Base-by-base conservation (phyloP, 1,140 invertebrate genomes). In the Patella vulgata region DNA sequence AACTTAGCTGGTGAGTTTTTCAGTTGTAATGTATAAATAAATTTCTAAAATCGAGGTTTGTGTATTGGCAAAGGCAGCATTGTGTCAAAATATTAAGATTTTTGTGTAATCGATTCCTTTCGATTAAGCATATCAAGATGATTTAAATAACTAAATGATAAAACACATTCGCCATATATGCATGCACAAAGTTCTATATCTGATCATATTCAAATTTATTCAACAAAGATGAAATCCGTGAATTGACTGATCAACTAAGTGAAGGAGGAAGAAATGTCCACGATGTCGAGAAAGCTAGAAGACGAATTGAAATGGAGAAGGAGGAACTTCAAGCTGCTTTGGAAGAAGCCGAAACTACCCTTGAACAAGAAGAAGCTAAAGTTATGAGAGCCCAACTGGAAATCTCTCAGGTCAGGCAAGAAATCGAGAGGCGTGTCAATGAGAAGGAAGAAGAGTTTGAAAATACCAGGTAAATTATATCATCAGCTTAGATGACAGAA, bases 381-480 rank as follows among this genome's bases (percentile, higher is more conserved):
- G 77, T 98, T 28, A 89, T 98, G 59, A 92, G 96, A 77, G 92
- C 93, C 80, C 96, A 98, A 86, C 88, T 99, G 50, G 97, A 99
- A 86, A 88, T 99, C 75, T 94, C 93, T 74, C 95, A 97, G 84
- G 95, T 99, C 64, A 90, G 96, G 83, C 94, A 97, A 85, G 97
- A 99, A 85, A 98, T 99, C 81, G 97, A 99, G 85, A 91, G 96
- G 78, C 91, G 96, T 74, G 94, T 99, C 86, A 94, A 77, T 2
- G 97, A 99, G 89, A 99, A 99, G 88, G 97, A 99, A 84, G 97
- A 99, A 79, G 97, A 99, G 88, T 99, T 99, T 89, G 97, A 99
- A 85, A 98, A 98, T 84, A 98, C 96, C 65, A 84, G 87, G 86
- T 87, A 66, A 67, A 36, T n/a, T 44, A 2, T 17, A 23, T 17